Conservation (phyloP, 2,113 vertebrate genomes). For the Euleptes europaea region DNA sequence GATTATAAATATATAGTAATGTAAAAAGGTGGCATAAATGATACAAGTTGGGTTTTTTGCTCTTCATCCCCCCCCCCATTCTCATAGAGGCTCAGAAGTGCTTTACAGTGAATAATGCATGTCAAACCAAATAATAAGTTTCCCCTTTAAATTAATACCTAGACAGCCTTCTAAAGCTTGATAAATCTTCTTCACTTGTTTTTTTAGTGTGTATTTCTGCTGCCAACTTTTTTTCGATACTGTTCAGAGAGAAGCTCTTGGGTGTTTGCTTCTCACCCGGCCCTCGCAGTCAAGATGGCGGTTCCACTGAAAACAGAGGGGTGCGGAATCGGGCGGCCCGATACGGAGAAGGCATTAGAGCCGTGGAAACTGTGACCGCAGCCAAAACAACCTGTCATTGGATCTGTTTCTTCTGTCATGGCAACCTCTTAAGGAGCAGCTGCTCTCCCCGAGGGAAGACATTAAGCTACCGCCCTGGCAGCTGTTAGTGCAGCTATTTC, state of each 20-base stretch:
- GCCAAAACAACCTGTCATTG: neutral
- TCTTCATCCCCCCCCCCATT: no score
- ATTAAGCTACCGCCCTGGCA: neutral
- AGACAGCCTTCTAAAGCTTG: neutral
- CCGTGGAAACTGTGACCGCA: neutral
- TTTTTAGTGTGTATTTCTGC: neutral
- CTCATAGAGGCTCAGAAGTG: neutral
- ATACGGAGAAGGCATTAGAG: neutral
- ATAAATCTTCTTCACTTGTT: neutral
- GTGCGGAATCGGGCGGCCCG: neutral
- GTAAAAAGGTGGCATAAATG: neutral
- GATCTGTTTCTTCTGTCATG: neutral
- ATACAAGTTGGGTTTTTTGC: no score
- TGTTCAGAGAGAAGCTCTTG: neutral
- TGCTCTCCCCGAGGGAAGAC: neutral
- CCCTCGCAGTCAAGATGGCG: neutral
- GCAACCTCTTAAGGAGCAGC: neutral
- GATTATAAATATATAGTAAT: no score
- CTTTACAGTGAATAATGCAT: neutral
- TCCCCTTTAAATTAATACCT: neutral
- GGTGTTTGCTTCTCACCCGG: neutral
- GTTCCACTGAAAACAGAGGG: neutral
- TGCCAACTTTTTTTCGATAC: neutral
- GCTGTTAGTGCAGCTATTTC: neutral
- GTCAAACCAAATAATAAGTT: neutral